Conservation (phyloP, 2,113 vertebrate genomes). For the Irena cyanogastra region DNA sequence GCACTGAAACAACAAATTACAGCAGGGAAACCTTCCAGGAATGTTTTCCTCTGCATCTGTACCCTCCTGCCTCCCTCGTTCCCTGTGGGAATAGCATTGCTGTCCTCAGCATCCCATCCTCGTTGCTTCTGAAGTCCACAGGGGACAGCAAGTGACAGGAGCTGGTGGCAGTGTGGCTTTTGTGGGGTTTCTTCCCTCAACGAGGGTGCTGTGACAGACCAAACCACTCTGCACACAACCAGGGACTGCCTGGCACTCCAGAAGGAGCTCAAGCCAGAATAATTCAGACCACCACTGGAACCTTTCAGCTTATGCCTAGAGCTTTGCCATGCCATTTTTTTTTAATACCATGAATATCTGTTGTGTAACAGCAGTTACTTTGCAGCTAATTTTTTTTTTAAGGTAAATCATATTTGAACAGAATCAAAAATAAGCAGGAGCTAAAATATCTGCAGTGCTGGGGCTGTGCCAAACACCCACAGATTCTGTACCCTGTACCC, state of each 20-base stretch:
- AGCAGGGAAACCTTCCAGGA: neutral
- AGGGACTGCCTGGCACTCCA: neutral
- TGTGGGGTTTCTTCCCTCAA: neutral
- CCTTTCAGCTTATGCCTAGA: neutral
- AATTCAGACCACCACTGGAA: neutral
- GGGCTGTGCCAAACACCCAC: conserved; percentile 59
- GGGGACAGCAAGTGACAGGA: neutral
- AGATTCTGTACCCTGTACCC: conserved; percentile 45
- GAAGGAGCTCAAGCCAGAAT: neutral
- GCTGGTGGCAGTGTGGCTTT: neutral
- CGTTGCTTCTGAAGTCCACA: neutral
- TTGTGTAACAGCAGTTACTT: conserved; percentile 34
- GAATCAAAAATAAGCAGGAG: conserved; percentile 59
- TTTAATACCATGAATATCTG: neutral
- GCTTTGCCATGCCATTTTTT: neutral
- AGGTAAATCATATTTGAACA: conserved; percentile 48
- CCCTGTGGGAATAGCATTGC: neutral
- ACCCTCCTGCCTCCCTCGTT: neutral
- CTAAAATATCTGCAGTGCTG: conserved; percentile 65
- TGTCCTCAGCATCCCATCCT: neutral
- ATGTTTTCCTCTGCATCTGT: neutral
- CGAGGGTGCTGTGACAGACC: neutral
- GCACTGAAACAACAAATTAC: neutral
- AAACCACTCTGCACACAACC: neutral
- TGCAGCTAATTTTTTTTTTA: neutral